A percentile compares a stretch with the other conserved stretches of the same genome.
phyloP scores from a whole-genome alignment of 2,797 vertebrate genomes.

The Ctenopoma kingsleyae region DNA sequence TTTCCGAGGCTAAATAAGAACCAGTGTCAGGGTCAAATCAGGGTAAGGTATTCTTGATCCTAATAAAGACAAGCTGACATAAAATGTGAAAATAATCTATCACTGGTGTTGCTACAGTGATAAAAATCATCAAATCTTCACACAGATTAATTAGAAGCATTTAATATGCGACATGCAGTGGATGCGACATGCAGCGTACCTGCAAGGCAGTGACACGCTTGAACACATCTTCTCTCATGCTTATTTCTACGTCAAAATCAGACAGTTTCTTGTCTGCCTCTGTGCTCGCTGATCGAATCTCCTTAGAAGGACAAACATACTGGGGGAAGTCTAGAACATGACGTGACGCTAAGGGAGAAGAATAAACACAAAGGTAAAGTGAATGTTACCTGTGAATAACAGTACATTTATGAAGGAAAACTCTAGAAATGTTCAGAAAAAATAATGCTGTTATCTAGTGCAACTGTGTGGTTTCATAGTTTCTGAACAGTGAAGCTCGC shows the following conservation, averaged over 20 bases:
- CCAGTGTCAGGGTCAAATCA: constrained; percentile 4
- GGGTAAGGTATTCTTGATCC: neutral
- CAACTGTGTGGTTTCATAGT: no score
- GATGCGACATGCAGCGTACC: constrained; percentile 75
- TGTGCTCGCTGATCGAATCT: constrained; percentile 92
- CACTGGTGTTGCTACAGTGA: neutral
- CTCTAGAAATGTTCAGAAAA: neutral
- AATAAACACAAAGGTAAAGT: neutral
- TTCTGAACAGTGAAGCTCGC: neutral
- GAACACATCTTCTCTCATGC: constrained; percentile 95
- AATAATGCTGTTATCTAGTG: no score
- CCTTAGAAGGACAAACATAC: constrained; percentile 89
- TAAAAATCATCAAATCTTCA: constrained; percentile 6
- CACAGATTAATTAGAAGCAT: neutral
- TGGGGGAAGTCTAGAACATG: constrained; percentile 94
- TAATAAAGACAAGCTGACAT: neutral
- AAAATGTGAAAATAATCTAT: constrained; percentile 19
- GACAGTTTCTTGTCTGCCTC: constrained; percentile 94
- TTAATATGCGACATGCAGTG: neutral
- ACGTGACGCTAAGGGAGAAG: constrained; percentile 85
- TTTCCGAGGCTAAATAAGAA: constrained; percentile 45
- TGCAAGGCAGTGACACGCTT: constrained; percentile 88
- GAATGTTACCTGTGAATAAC: neutral
- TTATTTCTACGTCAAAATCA: constrained; percentile 94
- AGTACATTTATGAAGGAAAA: neutral